Evolutionary conservation across 2,797 vertebrate genomes (phyloP), one percentile per base, ranked within the genome.

Genomic region (Anisognathus igniventris): DNA sequence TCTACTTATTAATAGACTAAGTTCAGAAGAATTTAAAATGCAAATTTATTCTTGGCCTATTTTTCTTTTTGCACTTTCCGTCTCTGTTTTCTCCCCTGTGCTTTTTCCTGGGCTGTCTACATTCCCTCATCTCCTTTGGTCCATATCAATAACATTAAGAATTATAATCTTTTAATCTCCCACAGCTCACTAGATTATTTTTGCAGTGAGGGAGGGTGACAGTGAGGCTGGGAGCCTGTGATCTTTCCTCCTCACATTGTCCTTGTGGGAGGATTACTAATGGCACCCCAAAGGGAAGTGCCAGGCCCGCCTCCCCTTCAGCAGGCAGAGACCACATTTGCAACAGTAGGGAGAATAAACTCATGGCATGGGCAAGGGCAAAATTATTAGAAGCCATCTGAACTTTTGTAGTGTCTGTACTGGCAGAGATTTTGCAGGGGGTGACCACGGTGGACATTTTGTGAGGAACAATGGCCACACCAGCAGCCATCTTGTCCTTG

Each of bases 41-140:
- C 35, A 94, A 95, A 96, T 97, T 93, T 96, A 95, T 96, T 97
- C 94, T 85, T 96, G 93, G 84, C 93, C 96, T 96, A 91, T 95
- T 95, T 97, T 95, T 44, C 39, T 78, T 92, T 81, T 78, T 93
- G 15, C 72, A n/a, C n/a, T 96, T 95, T 78, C 56, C 1, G 1
- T 67, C 53, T 92, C 88, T 78, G 33, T 83, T 90, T 94, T 85
- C 65, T 94, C 81, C 77, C 58, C 45, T 58, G 83, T 81, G 65
- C 58, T 84, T 93, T 84, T 71, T 30, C 54, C 40, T 31, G 30
- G 56, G 27, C 57, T 91, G 82, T 92, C 93, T 81, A 71, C 35
- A 30, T 84, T 85, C 62, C 57, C 47, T 72, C 21, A 10, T 66
- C 28, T 72, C 42, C 64, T 92, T 58, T 75, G 44, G 48, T 68